These are phyloP conservation scores for zebrafish (Danio rerio) DNA, from an alignment of 2,113 vertebrate species.

Conservation along the genomic window DNA sequence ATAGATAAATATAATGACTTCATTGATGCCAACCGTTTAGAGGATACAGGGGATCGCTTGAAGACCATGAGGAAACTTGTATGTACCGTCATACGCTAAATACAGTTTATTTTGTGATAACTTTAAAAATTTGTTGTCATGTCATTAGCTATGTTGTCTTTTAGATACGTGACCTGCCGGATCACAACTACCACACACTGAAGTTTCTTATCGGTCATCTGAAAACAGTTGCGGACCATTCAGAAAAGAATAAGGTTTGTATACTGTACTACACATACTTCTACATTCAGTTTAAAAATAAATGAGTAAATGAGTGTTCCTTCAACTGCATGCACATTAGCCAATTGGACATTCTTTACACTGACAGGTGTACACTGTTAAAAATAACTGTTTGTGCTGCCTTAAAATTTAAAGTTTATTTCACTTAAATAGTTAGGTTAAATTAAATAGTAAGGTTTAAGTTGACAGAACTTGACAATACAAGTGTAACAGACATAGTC, in stretches of 20 bases:
- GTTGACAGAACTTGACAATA: too few species aligned
- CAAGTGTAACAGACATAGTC: too few species aligned
- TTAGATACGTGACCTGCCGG: slow-evolving; percentile 90
- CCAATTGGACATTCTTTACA: too few species aligned
- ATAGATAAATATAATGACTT: slow-evolving; percentile 94
- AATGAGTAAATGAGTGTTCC: not conserved
- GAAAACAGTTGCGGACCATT: slow-evolving; percentile 91
- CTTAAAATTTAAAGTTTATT: too few species aligned
- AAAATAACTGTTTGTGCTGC: too few species aligned
- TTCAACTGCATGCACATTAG: not conserved
- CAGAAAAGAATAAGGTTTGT: slow-evolving; percentile 92
- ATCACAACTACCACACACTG: slow-evolving; percentile 91
- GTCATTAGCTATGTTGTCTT: not conserved
- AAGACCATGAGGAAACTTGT: slow-evolving; percentile 93
- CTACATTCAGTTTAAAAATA: not conserved
- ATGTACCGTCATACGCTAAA: slow-evolving; percentile 42
- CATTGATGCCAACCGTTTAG: slow-evolving; percentile 92
- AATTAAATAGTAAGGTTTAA: too few species aligned
- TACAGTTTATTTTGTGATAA: not conserved
- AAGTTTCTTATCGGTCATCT: slow-evolving; percentile 92
- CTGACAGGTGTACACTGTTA: too few species aligned
- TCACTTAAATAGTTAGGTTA: too few species aligned
- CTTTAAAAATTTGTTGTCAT: not conserved
- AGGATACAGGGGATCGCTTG: slow-evolving; percentile 86
- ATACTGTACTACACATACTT: not conserved